Conservation (phyloP, 1,140 invertebrate species). For the Schlechtendalia chinensis region DNA sequence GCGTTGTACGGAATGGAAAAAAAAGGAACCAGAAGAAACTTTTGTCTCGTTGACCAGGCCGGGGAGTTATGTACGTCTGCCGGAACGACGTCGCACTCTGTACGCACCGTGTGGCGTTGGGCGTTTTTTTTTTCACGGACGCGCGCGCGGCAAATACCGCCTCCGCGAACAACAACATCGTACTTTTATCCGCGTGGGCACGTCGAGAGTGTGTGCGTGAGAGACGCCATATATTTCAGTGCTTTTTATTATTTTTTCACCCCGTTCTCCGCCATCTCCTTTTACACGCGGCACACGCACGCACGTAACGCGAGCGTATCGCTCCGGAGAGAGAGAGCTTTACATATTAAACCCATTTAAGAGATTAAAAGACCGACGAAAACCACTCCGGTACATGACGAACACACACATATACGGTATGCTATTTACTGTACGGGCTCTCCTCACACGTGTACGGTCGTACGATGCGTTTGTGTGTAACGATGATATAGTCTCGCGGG, state of each 20-base stretch:
- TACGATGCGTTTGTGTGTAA: no score
- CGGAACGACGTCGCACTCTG: no score
- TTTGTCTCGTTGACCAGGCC: no score
- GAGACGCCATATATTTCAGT: background rate
- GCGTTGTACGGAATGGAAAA: no score
- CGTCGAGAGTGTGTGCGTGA: background rate
- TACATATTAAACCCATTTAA: conserved; percentile 45
- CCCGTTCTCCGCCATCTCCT: background rate
- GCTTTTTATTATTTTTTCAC: background rate
- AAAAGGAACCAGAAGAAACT: no score
- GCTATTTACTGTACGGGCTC: background rate
- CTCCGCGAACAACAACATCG: no score
- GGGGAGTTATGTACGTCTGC: no score
- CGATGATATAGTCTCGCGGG: background rate
- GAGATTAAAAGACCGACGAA: conserved; percentile 38
- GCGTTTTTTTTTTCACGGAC: no score
- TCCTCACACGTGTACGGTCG: no score
- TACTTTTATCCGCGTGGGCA: background rate
- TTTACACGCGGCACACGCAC: no score
- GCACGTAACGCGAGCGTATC: background rate
- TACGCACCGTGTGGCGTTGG: no score
- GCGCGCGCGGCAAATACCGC: no score
- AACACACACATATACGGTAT: background rate
- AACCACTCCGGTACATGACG: background rate
- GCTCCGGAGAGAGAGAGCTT: background rate